A percentile compares a stretch with the other conserved stretches of the same genome.
Conservation (phyloP, 2,888 invertebrate genomes). For the Magallana nippona region DNA sequence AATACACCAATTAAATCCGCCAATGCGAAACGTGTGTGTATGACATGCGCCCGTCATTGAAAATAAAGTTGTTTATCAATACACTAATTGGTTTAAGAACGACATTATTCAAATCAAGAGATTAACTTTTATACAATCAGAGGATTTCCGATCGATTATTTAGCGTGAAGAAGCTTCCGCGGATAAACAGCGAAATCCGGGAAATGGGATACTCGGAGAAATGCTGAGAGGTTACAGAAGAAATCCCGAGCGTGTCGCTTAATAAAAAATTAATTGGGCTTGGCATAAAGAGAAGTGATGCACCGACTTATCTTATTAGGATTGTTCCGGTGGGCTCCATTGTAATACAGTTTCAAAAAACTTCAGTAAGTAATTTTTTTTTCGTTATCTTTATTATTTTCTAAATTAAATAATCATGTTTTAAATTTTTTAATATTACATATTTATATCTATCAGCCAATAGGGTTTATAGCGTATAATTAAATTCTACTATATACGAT, state of each 20-base stretch:
- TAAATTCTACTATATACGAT: too few relatives aligned
- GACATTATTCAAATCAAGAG: not conserved
- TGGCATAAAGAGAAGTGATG: too few relatives aligned
- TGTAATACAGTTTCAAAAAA: too few relatives aligned
- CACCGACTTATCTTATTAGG: too few relatives aligned
- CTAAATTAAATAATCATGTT: too few relatives aligned
- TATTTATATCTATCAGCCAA: too few relatives aligned
- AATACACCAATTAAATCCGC: not conserved
- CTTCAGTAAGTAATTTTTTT: too few relatives aligned
- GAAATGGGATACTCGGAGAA: not conserved
- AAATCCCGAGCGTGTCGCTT: not conserved
- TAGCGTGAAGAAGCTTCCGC: conserved; percentile 4
- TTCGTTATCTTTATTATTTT: too few relatives aligned
- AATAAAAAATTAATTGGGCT: too few relatives aligned
- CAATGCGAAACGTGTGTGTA: not conserved
- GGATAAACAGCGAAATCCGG: not conserved
- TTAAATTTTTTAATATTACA: too few relatives aligned
- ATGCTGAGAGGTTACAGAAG: not conserved
- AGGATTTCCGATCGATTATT: conserved; percentile 13
- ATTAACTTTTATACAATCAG: not conserved
- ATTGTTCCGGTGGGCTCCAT: too few relatives aligned
- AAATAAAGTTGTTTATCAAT: not conserved
- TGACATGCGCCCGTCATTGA: not conserved
- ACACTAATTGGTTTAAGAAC: not conserved
- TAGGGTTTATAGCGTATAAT: too few relatives aligned